Percentiles rank a stretch among this genome's conserved stretches.
Conservation (phyloP, 2,113 vertebrate species). For the Anseranas semipalmata region DNA sequence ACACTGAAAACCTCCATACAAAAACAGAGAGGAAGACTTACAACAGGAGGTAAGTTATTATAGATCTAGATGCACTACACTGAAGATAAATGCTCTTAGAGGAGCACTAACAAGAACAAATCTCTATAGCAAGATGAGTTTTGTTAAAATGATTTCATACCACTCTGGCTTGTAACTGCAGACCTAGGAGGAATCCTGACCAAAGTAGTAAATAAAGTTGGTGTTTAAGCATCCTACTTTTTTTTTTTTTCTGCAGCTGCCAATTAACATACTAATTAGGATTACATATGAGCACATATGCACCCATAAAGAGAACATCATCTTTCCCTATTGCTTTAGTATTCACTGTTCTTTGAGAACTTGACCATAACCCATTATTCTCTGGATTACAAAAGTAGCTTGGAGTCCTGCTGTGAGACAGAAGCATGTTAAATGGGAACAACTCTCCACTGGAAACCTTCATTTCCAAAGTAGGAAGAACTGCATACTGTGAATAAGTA, state of each 20-base stretch:
- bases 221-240: background rate
- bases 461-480: background rate
- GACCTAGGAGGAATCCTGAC: background rate
- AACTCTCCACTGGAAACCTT: conserved; percentile 9
- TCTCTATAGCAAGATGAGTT: background rate
- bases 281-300: background rate
- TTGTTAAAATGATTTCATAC: background rate
- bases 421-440: conserved; percentile 27
- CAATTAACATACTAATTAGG: background rate
- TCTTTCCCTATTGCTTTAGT: background rate
- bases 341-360: background rate
- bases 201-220: background rate
- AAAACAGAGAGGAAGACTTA: background rate
- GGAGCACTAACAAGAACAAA: background rate
- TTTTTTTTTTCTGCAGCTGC: background rate
- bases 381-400: background rate
- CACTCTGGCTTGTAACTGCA: background rate
- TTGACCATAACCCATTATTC: background rate
- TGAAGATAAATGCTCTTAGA: background rate
- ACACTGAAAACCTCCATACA: background rate
- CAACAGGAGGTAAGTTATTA: background rate
- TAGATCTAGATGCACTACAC: background rate
- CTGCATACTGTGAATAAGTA: background rate
- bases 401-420: background rate
- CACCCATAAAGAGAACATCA: background rate